phyloP scores from a whole-genome alignment of 2,888 invertebrate species.

The Eilema griseolum region DNA sequence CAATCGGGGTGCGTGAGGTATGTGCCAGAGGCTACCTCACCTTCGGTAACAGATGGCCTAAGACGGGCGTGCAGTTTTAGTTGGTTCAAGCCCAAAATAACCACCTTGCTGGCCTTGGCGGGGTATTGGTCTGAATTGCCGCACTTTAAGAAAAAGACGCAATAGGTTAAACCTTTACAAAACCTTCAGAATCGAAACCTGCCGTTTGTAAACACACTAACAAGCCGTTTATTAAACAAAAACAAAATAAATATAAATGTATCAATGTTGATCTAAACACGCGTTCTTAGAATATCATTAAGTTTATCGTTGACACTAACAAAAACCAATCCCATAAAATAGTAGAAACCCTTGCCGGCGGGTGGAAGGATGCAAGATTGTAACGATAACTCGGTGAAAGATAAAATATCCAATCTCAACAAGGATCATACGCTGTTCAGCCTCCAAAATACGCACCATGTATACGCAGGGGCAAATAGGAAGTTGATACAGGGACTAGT shows the following conservation, averaged over 20 bases:
- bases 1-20: too few relatives aligned
- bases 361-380: neutral
- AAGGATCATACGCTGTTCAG: conserved; percentile 22
- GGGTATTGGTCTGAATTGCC: too few relatives aligned
- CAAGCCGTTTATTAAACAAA: neutral
- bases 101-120: too few relatives aligned
- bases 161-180: too few relatives aligned
- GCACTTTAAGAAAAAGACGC: too few relatives aligned
- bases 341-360: conserved; percentile 1
- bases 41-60: too few relatives aligned
- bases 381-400: conserved; percentile 21
- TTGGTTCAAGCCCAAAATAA: too few relatives aligned
- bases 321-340: conserved; percentile 11
- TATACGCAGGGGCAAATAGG: conserved; percentile 11
- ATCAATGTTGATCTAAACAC: neutral
- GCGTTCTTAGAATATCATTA: neutral
- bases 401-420: conserved; percentile 49
- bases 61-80: too few relatives aligned
- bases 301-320: conserved; percentile 8
- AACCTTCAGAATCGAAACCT: too few relatives aligned
- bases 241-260: neutral
- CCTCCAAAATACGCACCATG: conserved; percentile 19
- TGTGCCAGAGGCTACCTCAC: too few relatives aligned
- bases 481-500: neutral
- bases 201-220: too few relatives aligned